Conservation (phyloP, 2,113 vertebrate genomes). For the Sialia sialis region DNA sequence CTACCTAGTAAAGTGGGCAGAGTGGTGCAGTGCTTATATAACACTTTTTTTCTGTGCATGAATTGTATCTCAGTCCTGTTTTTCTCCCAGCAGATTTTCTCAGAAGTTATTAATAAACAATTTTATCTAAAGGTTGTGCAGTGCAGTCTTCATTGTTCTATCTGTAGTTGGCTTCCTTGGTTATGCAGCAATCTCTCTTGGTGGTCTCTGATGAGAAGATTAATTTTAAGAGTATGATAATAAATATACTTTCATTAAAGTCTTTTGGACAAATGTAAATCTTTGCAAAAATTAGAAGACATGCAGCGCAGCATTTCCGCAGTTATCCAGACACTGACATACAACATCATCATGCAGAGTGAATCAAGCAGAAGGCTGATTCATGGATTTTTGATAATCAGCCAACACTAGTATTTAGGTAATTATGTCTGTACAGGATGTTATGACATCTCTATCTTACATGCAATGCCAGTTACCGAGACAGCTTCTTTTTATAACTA, state of each 20-base stretch:
- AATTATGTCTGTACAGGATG: background rate
- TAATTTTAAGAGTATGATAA: background rate
- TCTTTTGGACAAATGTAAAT: constrained; percentile 22
- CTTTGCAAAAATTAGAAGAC: constrained; percentile 45
- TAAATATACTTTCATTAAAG: background rate
- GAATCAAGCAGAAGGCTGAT: background rate
- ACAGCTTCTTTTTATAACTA: background rate
- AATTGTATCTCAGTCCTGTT: background rate
- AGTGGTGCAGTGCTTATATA: background rate
- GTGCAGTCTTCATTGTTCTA: background rate
- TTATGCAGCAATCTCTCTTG: background rate
- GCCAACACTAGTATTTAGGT: background rate
- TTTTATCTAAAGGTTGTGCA: background rate
- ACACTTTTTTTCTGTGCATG: background rate
- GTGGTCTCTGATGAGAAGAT: background rate
- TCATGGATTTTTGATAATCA: background rate
- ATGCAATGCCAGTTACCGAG: background rate
- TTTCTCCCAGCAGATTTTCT: background rate
- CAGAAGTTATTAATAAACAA: background rate
- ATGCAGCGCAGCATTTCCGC: background rate
- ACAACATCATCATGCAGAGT: background rate
- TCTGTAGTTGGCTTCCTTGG: background rate
- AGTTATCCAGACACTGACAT: background rate
- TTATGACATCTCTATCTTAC: background rate
- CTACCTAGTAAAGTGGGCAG: background rate